Percentiles rank a stretch among this genome's conserved stretches.
Conservation (phyloP, 2,797 vertebrate genomes). For the Oreochromis grahami region DNA sequence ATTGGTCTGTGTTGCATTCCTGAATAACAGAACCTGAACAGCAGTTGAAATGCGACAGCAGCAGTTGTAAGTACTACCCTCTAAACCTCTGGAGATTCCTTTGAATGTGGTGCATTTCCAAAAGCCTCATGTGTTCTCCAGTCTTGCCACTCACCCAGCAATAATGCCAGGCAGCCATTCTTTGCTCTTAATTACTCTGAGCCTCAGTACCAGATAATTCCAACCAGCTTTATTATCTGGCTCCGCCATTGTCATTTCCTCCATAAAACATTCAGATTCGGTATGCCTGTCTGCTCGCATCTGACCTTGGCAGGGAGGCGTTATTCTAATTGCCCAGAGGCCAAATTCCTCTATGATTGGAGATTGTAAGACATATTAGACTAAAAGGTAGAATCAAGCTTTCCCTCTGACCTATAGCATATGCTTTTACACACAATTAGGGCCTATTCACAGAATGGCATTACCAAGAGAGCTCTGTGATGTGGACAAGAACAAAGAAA, state of each 20-base stretch:
- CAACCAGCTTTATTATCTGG: slow-evolving; percentile 24
- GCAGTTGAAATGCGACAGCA: not conserved
- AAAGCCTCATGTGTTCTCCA: slow-evolving; percentile 66
- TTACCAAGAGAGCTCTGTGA: not conserved
- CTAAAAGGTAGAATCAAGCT: not conserved
- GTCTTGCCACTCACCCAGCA: slow-evolving; percentile 54
- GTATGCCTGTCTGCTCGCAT: slow-evolving; percentile 5
- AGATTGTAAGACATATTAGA: slow-evolving; percentile 3
- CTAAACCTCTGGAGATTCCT: slow-evolving; percentile 27
- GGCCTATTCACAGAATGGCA: not conserved
- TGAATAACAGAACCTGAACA: not conserved
- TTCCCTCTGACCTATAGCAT: not conserved
- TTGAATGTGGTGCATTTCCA: slow-evolving; percentile 22
- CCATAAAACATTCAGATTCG: slow-evolving; percentile 51
- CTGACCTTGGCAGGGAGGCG: slow-evolving; percentile 8
- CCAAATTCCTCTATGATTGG: slow-evolving; percentile 16
- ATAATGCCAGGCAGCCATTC: slow-evolving; percentile 41
- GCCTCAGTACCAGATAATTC: slow-evolving; percentile 45
- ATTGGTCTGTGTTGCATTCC: not conserved
- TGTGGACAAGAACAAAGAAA: not conserved
- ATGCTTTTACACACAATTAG: not conserved
- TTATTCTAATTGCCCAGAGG: slow-evolving; percentile 21
- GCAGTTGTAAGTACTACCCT: not conserved
- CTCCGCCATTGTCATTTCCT: slow-evolving; percentile 25
- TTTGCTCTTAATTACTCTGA: slow-evolving; percentile 52